phyloP scores from a whole-genome alignment of 1,140 invertebrate genomes.

The Drosophila mayri region DNA sequence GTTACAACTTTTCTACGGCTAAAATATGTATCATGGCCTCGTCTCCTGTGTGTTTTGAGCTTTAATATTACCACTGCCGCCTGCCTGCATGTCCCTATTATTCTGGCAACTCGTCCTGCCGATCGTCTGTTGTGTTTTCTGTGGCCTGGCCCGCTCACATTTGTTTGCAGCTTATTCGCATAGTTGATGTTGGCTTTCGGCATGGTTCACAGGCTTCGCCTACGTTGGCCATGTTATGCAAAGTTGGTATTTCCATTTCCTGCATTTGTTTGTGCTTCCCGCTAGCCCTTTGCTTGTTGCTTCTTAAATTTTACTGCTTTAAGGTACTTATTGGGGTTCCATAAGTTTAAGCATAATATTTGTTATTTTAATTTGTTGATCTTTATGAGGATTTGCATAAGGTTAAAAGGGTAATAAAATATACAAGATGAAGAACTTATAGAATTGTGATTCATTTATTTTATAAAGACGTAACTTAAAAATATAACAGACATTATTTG shows the following conservation, averaged over 20 bases:
- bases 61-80: slow-evolving; percentile 33
- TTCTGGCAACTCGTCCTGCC: slow-evolving; percentile 3
- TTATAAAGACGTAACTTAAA: background rate
- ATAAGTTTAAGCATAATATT: background rate
- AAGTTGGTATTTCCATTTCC: slow-evolving; percentile 21
- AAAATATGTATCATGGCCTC: slow-evolving; percentile 61
- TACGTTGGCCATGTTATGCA: slow-evolving; percentile 8
- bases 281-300: background rate
- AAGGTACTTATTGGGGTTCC: background rate
- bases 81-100: slow-evolving; percentile 17
- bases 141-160: slow-evolving; percentile 13
- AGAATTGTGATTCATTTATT: background rate
- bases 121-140: slow-evolving; percentile 40
- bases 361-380: slow-evolving; percentile 9
- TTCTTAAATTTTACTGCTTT: background rate
- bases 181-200: slow-evolving; percentile 25
- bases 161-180: slow-evolving; percentile 30
- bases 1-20: slow-evolving; percentile 54
- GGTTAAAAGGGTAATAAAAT: background rate
- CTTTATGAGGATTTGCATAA: background rate
- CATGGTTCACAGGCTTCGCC: background rate
- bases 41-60: slow-evolving; percentile 42
- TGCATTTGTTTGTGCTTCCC: slow-evolving; percentile 21
- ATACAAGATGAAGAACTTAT: background rate
- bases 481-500: too few species aligned